Percentiles rank a stretch among this genome's conserved stretches.
Evolutionary conservation across 2,113 vertebrate genomes (phyloP).

Genomic region (Callopanchax toddi): DNA sequence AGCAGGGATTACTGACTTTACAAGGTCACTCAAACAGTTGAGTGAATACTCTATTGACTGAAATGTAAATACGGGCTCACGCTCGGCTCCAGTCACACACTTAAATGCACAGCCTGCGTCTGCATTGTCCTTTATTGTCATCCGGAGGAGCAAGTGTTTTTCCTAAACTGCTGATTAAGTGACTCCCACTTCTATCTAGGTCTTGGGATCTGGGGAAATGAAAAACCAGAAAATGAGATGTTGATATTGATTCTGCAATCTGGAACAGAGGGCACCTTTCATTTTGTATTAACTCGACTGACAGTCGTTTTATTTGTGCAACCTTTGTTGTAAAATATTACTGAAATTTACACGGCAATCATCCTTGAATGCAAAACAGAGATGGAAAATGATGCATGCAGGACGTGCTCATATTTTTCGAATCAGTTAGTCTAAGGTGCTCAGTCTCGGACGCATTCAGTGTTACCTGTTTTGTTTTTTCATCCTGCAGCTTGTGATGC

Average conservation of each 20-base stretch:
- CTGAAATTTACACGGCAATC: slow-evolving; percentile 2
- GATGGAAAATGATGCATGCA: neutral
- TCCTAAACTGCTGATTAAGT: slow-evolving; percentile 73
- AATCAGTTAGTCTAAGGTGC: neutral
- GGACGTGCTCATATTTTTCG: neutral
- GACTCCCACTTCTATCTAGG: slow-evolving; percentile 41
- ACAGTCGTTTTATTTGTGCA: slow-evolving; percentile 22
- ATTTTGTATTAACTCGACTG: slow-evolving; percentile 40
- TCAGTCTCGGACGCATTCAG: neutral
- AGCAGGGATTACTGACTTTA: slow-evolving; percentile 73
- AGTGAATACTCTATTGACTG: slow-evolving; percentile 73
- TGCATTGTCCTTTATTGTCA: slow-evolving; percentile 71
- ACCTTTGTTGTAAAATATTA: slow-evolving; percentile 22
- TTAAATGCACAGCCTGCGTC: slow-evolving; percentile 45
- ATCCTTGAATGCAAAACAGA: slow-evolving; percentile 9
- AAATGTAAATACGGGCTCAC: slow-evolving; percentile 73
- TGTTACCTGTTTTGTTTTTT: neutral
- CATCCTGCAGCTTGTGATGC: neutral
- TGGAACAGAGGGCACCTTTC: slow-evolving; percentile 61
- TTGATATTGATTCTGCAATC: slow-evolving; percentile 66
- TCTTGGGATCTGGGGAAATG: slow-evolving; percentile 54
- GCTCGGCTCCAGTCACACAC: slow-evolving; percentile 50
- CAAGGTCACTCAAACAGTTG: slow-evolving; percentile 75
- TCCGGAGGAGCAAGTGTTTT: slow-evolving; percentile 58
- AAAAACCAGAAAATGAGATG: slow-evolving; percentile 62